A percentile compares a stretch with the other conserved stretches of the same genome.
These are phyloP conservation scores for Branchinecta sandiegonensis DNA, from an alignment of 2,888 invertebrate species.

Conservation along the genomic window DNA sequence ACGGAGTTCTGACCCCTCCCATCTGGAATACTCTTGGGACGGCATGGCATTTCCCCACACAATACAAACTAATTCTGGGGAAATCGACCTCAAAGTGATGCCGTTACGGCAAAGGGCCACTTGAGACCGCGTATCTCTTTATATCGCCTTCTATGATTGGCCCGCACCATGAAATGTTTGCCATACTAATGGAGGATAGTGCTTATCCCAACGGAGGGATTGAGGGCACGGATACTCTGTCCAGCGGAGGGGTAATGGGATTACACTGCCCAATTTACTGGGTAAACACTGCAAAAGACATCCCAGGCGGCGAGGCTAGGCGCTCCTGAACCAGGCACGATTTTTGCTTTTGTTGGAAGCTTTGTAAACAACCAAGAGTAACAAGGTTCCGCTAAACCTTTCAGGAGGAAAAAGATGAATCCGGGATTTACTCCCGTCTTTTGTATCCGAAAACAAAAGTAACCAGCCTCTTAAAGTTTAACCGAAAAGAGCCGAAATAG, in stretches of 20 bases:
- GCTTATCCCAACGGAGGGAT: conserved; percentile 15
- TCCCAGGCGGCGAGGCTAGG: no score
- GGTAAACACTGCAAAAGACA: conserved; percentile 13
- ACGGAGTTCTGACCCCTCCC: not conserved
- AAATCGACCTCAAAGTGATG: conserved; percentile 13
- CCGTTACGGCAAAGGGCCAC: conserved; percentile 15
- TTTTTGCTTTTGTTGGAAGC: no score
- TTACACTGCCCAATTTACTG: conserved; percentile 15
- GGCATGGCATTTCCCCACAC: not conserved
- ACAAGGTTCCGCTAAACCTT: no score
- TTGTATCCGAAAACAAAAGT: no score
- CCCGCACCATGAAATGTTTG: not conserved
- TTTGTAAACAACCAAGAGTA: no score
- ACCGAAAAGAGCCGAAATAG: no score
- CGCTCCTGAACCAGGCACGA: no score
- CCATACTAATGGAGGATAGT: conserved; percentile 11
- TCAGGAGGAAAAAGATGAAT: no score
- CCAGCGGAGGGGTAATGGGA: conserved; percentile 13
- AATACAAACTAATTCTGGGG: conserved; percentile 15
- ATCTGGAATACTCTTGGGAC: not conserved
- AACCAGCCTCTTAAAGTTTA: no score
- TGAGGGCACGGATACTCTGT: conserved; percentile 15
- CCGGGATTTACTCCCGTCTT: no score
- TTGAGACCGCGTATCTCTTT: conserved; percentile 12
- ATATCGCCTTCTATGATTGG: not conserved